phyloP scores from a whole-genome alignment of 2,797 vertebrate genomes.

The Clarias platycephalus region DNA sequence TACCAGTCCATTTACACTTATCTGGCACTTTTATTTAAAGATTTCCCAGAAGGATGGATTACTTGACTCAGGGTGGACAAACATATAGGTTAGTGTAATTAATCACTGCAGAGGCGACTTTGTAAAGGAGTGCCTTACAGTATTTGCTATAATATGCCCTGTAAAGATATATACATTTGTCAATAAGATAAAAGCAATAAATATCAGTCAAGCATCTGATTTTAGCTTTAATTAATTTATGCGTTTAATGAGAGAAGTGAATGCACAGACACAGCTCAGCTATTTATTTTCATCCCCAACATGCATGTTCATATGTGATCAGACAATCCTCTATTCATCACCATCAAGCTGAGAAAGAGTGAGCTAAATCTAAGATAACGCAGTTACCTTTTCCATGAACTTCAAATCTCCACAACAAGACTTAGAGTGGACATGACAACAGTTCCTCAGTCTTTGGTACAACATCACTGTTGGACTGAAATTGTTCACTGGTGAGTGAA shows the following conservation, averaged over 20 bases:
- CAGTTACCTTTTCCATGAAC: background rate
- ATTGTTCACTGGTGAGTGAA: background rate
- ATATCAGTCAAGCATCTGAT: background rate
- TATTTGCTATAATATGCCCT: background rate
- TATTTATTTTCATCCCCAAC: background rate
- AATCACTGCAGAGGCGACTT: background rate
- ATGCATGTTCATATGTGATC: background rate
- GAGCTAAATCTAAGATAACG: background rate
- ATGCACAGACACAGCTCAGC: background rate
- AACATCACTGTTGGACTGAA: background rate
- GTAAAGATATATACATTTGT: background rate
- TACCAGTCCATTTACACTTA: background rate
- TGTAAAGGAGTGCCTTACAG: background rate
- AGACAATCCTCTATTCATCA: background rate
- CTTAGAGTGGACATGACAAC: background rate
- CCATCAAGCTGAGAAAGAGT: background rate
- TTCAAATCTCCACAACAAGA: background rate
- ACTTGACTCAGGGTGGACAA: background rate
- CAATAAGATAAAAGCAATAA: background rate
- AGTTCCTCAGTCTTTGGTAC: background rate
- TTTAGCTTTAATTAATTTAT: background rate
- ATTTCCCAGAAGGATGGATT: background rate
- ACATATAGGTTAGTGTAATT: background rate
- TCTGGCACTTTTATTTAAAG: slow-evolving; percentile 9
- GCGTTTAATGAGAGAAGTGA: background rate